Evolutionary conservation across 2,113 vertebrate species (phyloP).

Genomic region (Dolichallabes microphthalmus): DNA sequence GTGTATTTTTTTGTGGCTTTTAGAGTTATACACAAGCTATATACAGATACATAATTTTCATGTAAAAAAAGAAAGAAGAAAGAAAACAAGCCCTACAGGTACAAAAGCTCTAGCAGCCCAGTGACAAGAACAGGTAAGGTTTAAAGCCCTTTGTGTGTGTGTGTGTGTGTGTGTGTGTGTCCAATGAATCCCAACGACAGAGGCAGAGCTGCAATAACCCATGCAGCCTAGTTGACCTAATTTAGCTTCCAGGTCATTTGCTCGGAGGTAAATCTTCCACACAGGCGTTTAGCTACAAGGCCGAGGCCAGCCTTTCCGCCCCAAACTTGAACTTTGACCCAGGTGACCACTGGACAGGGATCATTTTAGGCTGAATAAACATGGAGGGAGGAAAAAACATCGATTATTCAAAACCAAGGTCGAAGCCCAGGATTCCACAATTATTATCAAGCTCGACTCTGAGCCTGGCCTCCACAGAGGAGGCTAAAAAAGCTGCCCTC

Average conservation of each 20-base stretch:
- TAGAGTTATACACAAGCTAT: not conserved
- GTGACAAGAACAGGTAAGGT: not conserved
- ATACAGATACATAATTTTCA: not conserved
- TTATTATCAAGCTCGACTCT: not conserved
- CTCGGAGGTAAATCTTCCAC: slow-evolving; percentile 10
- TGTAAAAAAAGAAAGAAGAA: too few species aligned
- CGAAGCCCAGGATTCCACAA: slow-evolving; percentile 38
- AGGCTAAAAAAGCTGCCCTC: slow-evolving; percentile 13
- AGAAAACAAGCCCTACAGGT: not conserved
- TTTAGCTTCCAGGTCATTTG: slow-evolving; percentile 23
- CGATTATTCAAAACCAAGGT: not conserved
- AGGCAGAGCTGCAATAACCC: not conserved
- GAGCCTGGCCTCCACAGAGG: slow-evolving; percentile 18
- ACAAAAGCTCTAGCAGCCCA: not conserved
- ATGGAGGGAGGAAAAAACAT: not conserved
- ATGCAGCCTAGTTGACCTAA: not conserved
- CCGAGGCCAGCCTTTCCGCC: slow-evolving; percentile 39
- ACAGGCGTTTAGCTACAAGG: slow-evolving; percentile 13
- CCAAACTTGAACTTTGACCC: slow-evolving; percentile 55
- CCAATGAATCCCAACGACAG: not conserved
- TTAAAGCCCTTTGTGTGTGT: not conserved
- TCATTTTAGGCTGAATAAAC: slow-evolving; percentile 25
- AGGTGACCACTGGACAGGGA: slow-evolving; percentile 22
- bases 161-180: not conserved
- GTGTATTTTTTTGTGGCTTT: not conserved